These are phyloP conservation scores for Pachypsylla venusta DNA, from an alignment of 1,140 invertebrate genomes.

Conservation along the genomic window DNA sequence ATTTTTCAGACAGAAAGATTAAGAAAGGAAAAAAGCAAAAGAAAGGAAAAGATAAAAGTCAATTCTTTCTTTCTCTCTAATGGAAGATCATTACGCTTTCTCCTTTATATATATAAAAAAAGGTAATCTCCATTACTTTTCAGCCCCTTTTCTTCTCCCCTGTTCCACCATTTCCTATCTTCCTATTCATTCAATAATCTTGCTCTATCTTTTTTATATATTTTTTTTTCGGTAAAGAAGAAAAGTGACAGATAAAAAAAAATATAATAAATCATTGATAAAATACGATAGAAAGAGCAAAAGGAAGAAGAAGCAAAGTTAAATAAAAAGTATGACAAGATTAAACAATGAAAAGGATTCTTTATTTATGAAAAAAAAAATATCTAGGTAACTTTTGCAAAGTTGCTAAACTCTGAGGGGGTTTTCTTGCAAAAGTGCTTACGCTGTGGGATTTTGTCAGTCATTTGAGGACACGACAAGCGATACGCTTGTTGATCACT, in stretches of 20 bases:
- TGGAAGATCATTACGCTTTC: constrained; percentile 8
- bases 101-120: constrained; percentile 7
- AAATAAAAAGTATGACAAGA: constrained; percentile 6
- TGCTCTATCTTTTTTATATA: constrained; percentile 8
- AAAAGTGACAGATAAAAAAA: constrained; percentile 9
- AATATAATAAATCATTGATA: constrained; percentile 10
- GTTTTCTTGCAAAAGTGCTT: no score
- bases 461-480: no score
- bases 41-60: constrained; percentile 3
- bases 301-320: background rate
- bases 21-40: background rate
- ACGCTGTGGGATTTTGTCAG: no score
- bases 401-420: no score
- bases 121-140: constrained; percentile 9
- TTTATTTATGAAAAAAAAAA: background rate
- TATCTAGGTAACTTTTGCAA: background rate
- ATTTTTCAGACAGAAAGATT: no score
- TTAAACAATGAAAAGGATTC: constrained; percentile 5
- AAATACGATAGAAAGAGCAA: constrained; percentile 1
- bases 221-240: constrained; percentile 5
- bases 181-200: constrained; percentile 8
- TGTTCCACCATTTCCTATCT: background rate
- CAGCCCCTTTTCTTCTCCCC: background rate
- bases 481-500: no score
- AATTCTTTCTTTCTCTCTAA: constrained; percentile 9